Percentiles rank a stretch among this genome's conserved stretches.
These are phyloP conservation scores for Volucella inanis DNA, from an alignment of 2,888 invertebrate genomes.

Conservation along the genomic window DNA sequence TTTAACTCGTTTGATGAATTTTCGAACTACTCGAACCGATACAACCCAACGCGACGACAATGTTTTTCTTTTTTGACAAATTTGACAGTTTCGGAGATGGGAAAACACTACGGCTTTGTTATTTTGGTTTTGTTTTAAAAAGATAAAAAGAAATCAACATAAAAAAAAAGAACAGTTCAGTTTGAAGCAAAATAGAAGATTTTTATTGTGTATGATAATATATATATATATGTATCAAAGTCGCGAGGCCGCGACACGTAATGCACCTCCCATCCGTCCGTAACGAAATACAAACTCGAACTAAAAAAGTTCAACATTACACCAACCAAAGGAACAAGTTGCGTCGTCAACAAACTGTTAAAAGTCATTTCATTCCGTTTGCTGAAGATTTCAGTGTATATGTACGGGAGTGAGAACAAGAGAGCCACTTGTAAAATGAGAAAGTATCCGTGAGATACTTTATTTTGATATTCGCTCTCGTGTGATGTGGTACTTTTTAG, in stretches of 20 bases:
- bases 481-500: conserved; percentile 40
- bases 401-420: conserved; percentile 1
- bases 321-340: conserved; percentile 61
- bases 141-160: background rate
- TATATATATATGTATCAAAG: conserved; percentile 75
- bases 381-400: too few species aligned
- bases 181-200: conserved; percentile 17
- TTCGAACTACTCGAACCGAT: conserved; percentile 7
- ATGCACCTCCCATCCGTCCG: conserved; percentile 80
- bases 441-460: conserved; percentile 47
- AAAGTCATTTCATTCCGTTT: too few species aligned
- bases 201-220: conserved; percentile 48
- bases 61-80: too few species aligned
- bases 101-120: too few species aligned
- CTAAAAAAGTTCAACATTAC: conserved; percentile 77
- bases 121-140: conserved; percentile 2
- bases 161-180: conserved; percentile 11
- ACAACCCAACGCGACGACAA: conserved; percentile 9
- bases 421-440: conserved; percentile 9
- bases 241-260: conserved; percentile 78
- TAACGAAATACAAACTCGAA: conserved; percentile 83
- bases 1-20: conserved; percentile 27
- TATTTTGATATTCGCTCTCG: background rate
- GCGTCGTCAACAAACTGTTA: conserved; percentile 46
- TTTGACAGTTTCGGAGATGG: too few species aligned